Base-by-base conservation (phyloP, 2,888 invertebrate species). In the Agrochola macilenta region DNA sequence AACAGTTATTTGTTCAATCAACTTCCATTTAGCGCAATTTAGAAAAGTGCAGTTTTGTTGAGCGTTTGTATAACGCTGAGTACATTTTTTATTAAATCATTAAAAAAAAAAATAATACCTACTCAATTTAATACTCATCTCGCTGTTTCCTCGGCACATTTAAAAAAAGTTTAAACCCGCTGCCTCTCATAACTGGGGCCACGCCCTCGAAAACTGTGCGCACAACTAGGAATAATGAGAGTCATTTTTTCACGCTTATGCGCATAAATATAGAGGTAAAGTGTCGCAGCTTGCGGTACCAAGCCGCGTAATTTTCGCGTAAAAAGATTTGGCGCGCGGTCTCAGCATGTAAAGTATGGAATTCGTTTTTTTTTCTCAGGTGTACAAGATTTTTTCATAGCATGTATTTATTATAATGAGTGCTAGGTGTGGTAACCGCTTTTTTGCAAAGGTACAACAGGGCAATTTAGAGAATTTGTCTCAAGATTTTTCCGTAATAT, bases 191-290 rank as follows among this genome's bases (percentile, higher is more conserved):
- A 35, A 52, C 64, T 65, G 61, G 20, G 12, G 54, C 84, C 60
- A 73, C 2, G 7, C 39, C 30, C 43, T 63, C 12, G 30, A 61
- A 60, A 76, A 85, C 75, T 75, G 87, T 83, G 86, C 81, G 74
- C 83, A 81, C 78, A 80, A 77, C 80, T 83, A 85, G 78, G 74
- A 87, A 87, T 87, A 87, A 87, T 87, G 86, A 78, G 70, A 23
- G 70, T 61, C 86, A 83, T 87, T 85, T 87, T 81, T 87, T 85
- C 71, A 75, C 78, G 79, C 87, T 87, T 85, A 78, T 81, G 86
- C 79, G 79, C 79, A 87, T 87, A 87, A 85, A 87, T 86, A 87
- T 83, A 78, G 75, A 76, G 70, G 81, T 77, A 74, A 85, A 87
- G 78, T 76, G 82, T 74, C 81, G 78, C 77, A 72, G 81, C 64